These are phyloP conservation scores for Thera britannica DNA, from an alignment of 2,888 invertebrate species.

Conservation along the genomic window DNA sequence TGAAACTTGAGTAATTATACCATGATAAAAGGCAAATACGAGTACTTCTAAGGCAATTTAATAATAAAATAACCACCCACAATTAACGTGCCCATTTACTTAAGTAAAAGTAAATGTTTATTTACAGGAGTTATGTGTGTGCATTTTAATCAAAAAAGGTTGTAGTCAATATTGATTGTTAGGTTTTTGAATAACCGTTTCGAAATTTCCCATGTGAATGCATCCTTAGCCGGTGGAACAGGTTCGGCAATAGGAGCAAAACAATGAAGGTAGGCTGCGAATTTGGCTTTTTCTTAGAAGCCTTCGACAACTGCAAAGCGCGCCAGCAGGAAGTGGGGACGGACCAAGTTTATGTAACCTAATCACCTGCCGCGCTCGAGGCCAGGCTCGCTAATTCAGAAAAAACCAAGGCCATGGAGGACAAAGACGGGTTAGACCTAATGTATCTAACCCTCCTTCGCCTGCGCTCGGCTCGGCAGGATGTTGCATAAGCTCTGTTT, in stretches of 20 bases:
- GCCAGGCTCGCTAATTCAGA: constrained; percentile 69
- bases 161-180: constrained; percentile 8
- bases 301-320: constrained; percentile 80
- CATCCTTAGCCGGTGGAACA: constrained; percentile 62
- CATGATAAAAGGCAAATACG: constrained; percentile 46
- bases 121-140: constrained; percentile 12
- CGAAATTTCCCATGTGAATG: constrained; percentile 46
- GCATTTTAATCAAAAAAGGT: background rate
- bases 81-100: constrained; percentile 19
- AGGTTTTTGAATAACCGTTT: constrained; percentile 23
- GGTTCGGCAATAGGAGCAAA: constrained; percentile 69
- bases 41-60: constrained; percentile 45
- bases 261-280: constrained; percentile 69
- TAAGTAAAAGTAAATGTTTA: constrained; percentile 27
- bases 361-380: constrained; percentile 82
- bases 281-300: constrained; percentile 79
- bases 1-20: constrained; percentile 56
- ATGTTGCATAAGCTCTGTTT: constrained; percentile 84
- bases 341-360: constrained; percentile 83
- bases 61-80: constrained; percentile 37
- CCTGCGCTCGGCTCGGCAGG: constrained; percentile 68
- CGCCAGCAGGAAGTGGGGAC: constrained; percentile 82
- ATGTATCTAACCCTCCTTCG: constrained; percentile 70
- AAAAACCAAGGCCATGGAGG: constrained; percentile 80
- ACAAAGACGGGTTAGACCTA: constrained; percentile 69